Percentiles rank a stretch among this genome's conserved stretches.
Conservation (phyloP, 1,140 invertebrate species). For the Bombus sibiricus region DNA sequence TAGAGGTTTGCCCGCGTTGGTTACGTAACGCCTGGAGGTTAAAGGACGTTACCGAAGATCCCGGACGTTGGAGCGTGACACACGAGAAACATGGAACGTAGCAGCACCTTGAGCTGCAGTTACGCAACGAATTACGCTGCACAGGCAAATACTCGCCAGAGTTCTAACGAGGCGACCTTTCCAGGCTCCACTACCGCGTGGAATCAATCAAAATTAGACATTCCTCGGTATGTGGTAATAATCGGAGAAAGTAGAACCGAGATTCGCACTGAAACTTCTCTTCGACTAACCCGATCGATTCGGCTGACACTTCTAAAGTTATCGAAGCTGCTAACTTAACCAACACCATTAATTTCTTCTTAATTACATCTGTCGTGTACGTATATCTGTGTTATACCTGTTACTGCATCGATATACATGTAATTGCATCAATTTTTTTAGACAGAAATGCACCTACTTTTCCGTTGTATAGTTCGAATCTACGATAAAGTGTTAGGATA, state of each 20-base stretch:
- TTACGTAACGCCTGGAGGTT: constrained; percentile 52
- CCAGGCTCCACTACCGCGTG: neutral
- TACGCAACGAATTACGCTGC: constrained; percentile 59
- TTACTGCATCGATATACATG: too few species aligned
- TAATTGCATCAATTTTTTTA: too few species aligned
- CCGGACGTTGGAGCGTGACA: constrained; percentile 48
- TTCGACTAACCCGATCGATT: neutral
- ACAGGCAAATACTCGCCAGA: neutral
- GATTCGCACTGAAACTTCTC: too few species aligned
- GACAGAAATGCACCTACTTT: too few species aligned
- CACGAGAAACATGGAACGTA: constrained; percentile 20
- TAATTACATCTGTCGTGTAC: too few species aligned
- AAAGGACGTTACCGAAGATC: constrained; percentile 53
- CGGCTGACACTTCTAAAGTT: too few species aligned
- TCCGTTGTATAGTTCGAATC: too few species aligned
- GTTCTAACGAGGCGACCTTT: constrained; percentile 56
- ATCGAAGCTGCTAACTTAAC: too few species aligned
- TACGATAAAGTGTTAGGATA: too few species aligned
- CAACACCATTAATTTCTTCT: too few species aligned
- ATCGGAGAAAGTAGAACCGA: neutral
- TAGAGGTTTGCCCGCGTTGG: neutral
- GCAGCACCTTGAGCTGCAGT: constrained; percentile 30
- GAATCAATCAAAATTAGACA: constrained; percentile 39
- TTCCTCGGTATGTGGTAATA: neutral
- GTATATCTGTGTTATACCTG: too few species aligned